These are phyloP conservation scores for Eristalinus sepulchralis DNA, from an alignment of 2,888 invertebrate genomes.

Conservation along the genomic window DNA sequence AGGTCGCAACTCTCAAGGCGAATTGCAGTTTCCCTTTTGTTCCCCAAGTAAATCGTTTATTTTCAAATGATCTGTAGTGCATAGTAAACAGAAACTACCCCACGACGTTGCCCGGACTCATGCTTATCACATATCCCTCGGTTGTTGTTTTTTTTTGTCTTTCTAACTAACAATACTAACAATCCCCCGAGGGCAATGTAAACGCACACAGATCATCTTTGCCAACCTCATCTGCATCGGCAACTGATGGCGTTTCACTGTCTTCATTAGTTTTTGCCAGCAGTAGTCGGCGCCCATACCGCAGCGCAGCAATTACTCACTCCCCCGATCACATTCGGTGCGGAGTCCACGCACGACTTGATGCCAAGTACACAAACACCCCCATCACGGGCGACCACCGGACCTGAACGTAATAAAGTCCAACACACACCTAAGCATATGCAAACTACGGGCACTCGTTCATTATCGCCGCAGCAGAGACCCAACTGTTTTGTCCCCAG, in stretches of 20 bases:
- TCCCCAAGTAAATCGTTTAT: too few relatives aligned
- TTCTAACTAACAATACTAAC: neutral
- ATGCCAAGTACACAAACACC: neutral
- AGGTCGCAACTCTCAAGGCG: too few relatives aligned
- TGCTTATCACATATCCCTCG: neutral
- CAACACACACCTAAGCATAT: constrained; percentile 46
- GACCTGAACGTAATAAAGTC: constrained; percentile 32
- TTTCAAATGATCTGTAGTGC: too few relatives aligned
- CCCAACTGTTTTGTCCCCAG: constrained; percentile 54
- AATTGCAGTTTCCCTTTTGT: too few relatives aligned
- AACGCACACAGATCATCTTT: neutral
- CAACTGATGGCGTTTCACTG: constrained; percentile 7
- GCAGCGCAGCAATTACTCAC: neutral
- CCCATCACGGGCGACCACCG: neutral
- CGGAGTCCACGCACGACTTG: constrained; percentile 15
- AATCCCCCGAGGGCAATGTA: neutral
- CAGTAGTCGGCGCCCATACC: neutral
- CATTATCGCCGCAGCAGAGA: constrained; percentile 52
- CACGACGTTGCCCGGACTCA: neutral
- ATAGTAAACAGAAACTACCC: neutral
- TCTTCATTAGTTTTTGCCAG: constrained; percentile 10
- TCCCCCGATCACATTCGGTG: neutral
- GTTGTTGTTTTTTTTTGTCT: neutral
- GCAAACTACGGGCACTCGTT: constrained; percentile 58
- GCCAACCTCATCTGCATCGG: neutral